Evolutionary conservation across 2,888 invertebrate species (phyloP), one percentile per base, ranked within the genome.

Genomic region (Parnassius glacialis): DNA sequence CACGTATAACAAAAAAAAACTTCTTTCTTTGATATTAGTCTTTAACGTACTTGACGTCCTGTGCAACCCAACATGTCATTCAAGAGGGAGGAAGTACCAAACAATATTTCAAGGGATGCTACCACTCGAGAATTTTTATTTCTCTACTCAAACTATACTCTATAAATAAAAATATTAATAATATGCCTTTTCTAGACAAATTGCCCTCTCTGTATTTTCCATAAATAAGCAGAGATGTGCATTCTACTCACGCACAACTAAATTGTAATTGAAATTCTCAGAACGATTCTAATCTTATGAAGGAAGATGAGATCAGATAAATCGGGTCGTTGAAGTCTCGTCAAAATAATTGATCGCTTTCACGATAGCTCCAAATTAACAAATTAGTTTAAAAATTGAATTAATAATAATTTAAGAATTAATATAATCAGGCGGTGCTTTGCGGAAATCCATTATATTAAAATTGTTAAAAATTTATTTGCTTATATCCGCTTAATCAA

Each of bases 251-350:
- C 84, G 83, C 76, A 74, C 76, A 68, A 72, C 67, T 69, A 75
- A 70, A 62, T 70, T 75, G 82, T 86, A 86, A 88, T 88, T 87
- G 85, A 84, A 86, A 87, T 87, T 87, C 84, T 78, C 77, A 64
- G 68, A 74, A 76, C 83, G 81, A 83, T 83, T 81, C 78, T 81
- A 82, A 84, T 85, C 81, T 81, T 79, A 80, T 81, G 76, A 78
- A 75, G 74, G 79, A 68, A 73, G 78, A 83, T 81, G 75, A 75
- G 74, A 76, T 78, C 75, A 74, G 80, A 82, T 82, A 83, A 81
- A 82, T 84, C 83, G 80, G 79, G 70, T 69, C 69, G 70, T 71
- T 73, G 67, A 67, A 70, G 70, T 67, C 68, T 68, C 62, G 59
- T 73, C 73, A 74, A 72, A 77, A 79, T 74, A 42, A 52, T 58